These are phyloP conservation scores for Drosophila erecta DNA, from an alignment of 1,140 invertebrate species.

Conservation along the genomic window DNA sequence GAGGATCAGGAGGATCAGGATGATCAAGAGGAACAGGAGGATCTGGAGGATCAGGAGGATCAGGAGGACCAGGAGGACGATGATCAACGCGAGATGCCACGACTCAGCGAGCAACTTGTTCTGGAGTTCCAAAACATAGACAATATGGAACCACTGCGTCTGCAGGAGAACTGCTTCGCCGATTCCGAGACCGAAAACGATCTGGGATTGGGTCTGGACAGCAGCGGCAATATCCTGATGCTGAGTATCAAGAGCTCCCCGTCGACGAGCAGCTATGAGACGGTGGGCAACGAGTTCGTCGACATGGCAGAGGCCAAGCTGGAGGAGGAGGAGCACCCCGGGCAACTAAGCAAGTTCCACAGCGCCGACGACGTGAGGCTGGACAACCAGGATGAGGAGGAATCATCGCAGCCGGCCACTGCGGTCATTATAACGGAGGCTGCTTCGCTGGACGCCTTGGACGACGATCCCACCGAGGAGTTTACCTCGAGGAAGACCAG, in stretches of 20 bases:
- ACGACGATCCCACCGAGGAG: slow-evolving; percentile 80
- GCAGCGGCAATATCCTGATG: slow-evolving; percentile 61
- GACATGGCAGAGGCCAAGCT: slow-evolving; percentile 62
- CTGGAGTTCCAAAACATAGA: slow-evolving; percentile 75
- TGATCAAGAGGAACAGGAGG: neutral
- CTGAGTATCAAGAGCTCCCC: slow-evolving; percentile 83
- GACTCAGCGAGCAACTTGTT: slow-evolving; percentile 58
- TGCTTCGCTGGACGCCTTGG: slow-evolving; percentile 78
- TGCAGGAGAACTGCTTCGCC: slow-evolving; percentile 80
- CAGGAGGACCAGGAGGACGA: neutral
- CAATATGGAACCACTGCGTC: slow-evolving; percentile 68
- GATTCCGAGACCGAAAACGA: slow-evolving; percentile 66
- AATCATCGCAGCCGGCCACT: slow-evolving; percentile 59
- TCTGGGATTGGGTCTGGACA: slow-evolving; percentile 59
- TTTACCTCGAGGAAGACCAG: slow-evolving; percentile 80
- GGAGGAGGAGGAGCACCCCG: slow-evolving; percentile 44
- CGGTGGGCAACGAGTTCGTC: slow-evolving; percentile 82
- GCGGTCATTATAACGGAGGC: slow-evolving; percentile 89
- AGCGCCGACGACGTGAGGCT: slow-evolving; percentile 69
- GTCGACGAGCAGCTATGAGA: slow-evolving; percentile 84
- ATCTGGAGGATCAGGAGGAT: neutral
- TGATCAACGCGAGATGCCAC: slow-evolving; percentile 2
- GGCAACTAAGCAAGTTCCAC: slow-evolving; percentile 66
- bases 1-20: neutral
- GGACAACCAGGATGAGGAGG: slow-evolving; percentile 42